Evolutionary conservation across 2,797 vertebrate genomes (phyloP), one percentile per base, ranked within the genome.

Genomic region (Thripadectes ignobilis): DNA sequence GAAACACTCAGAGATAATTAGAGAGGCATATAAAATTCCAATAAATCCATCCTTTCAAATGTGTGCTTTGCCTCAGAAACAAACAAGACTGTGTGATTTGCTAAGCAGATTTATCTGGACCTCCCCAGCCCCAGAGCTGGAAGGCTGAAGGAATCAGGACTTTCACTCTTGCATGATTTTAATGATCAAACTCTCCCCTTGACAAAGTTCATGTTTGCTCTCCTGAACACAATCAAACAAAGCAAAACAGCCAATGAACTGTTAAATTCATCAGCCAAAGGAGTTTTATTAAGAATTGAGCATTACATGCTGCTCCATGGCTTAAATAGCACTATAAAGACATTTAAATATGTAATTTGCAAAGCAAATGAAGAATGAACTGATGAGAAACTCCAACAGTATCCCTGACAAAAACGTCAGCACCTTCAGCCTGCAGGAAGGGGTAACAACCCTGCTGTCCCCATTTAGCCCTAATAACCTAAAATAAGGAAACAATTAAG

Each of bases 121-220:
- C 30, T 57, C 38, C 3, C 3, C 4, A 62, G 34, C 48, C 71
- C 17, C 23, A 27, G 30, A 23, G 51, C 8, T 15, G 18, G 59
- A 21, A 61, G 49, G 26, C 58, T 61, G 58, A 29, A 61, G 58
- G 52, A n/a, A 55, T 41, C 38, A 32, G 39, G 29, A 41, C 27
- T 82, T 92, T 57, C 81, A 29, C 59, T 71, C 8, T 1, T 0
- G 11, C 61, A 14, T 23, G 30, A 10, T 20, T 83, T 39, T 15
- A 74, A 17, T 6, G 29, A 30, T 10, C 7, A 2, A 38, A 52
- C 71, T 90, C 62, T 86, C 36, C 73, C 69, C 82, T 43, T 82
- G 23, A 67, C 93, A 91, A 95, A 94, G 95, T 92, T 93, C 91
- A 77, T 69, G 82, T 95, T 96, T 95, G 89, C 84, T 61, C 43